A percentile compares a stretch with the other conserved stretches of the same genome.
Conservation (phyloP, 2,888 invertebrate species). For the Elgonia sp. region DNA sequence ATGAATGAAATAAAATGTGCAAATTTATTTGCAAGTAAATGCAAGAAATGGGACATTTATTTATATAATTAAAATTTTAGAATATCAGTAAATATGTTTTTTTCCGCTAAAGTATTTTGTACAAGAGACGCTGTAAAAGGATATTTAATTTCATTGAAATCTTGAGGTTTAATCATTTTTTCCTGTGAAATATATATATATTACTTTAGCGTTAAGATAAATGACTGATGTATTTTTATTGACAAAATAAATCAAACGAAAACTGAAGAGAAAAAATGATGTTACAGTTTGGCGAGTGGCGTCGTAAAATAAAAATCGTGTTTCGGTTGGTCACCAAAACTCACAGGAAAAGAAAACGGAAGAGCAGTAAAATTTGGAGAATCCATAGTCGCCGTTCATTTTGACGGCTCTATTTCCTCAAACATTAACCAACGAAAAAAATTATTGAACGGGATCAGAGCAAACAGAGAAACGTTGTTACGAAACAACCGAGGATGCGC, state of each 20-base stretch:
- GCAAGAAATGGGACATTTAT: no score
- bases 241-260: constrained; percentile 24
- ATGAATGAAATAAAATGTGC: no score
- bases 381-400: constrained; percentile 20
- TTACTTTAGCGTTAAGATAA: not conserved
- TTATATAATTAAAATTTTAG: no score
- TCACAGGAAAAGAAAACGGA: constrained; percentile 64
- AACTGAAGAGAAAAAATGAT: constrained; percentile 10
- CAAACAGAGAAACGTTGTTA: constrained; percentile 57
- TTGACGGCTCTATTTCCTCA: constrained; percentile 63
- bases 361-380: constrained; percentile 57
- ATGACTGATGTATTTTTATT: not conserved
- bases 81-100: no score
- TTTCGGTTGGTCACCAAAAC: constrained; percentile 24
- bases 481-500: constrained; percentile 58
- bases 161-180: no score
- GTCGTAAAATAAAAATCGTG: constrained; percentile 51
- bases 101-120: no score
- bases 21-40: no score
- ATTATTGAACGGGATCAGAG: constrained; percentile 34
- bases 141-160: no score
- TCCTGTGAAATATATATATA: no score
- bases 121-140: no score
- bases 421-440: constrained; percentile 49
- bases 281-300: constrained; percentile 50